phyloP scores from a whole-genome alignment of 2,113 vertebrate species.

The Lasiurus borealis region DNA sequence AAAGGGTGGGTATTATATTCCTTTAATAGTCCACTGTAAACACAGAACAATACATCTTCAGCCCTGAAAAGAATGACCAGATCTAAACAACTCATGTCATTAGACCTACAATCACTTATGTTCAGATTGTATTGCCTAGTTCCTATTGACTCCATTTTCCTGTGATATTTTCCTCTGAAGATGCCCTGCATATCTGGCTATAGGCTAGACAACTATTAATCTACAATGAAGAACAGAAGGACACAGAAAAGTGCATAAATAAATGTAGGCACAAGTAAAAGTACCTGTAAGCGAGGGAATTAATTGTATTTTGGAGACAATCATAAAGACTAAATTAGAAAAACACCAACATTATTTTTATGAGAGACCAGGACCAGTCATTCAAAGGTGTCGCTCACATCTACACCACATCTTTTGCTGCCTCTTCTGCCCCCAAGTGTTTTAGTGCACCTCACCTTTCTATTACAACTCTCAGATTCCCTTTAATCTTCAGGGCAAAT shows the following conservation, averaged over 20 bases:
- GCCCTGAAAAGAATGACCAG: neutral
- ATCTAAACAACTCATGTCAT: neutral
- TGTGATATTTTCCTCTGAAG: neutral
- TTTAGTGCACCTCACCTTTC: neutral
- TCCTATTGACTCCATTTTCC: neutral
- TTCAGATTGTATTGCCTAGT: neutral
- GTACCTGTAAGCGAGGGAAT: neutral
- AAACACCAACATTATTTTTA: neutral
- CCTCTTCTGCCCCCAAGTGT: neutral
- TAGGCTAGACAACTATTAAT: neutral
- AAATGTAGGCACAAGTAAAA: neutral
- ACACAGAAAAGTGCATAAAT: neutral
- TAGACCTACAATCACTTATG: neutral
- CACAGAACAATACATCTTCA: conserved; percentile 27
- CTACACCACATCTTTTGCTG: neutral
- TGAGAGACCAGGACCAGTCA: neutral
- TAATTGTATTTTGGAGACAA: neutral
- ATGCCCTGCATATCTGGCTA: neutral
- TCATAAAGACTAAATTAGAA: neutral
- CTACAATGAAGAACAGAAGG: neutral
- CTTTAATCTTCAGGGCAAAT: neutral
- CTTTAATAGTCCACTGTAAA: neutral
- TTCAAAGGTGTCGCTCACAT: neutral
- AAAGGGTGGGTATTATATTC: neutral
- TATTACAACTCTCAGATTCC: neutral